A percentile compares a stretch with the other conserved stretches of the same genome.
These are phyloP conservation scores for Clarias platycephalus DNA, from an alignment of 2,797 vertebrate genomes.

Conservation along the genomic window DNA sequence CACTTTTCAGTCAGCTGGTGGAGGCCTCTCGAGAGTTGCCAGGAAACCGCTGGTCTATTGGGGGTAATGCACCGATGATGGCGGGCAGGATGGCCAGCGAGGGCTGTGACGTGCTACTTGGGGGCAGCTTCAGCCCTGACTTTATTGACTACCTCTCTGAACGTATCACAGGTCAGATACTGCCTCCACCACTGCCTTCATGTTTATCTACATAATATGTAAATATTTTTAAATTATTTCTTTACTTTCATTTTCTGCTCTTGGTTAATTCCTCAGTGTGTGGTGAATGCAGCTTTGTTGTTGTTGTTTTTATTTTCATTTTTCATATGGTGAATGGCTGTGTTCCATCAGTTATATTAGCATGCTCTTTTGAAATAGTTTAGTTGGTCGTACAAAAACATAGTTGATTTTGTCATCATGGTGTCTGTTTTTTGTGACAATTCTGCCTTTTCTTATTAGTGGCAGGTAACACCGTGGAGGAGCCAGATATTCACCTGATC, in stretches of 20 bases:
- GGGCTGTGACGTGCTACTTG: conserved; percentile 81
- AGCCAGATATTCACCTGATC: conserved; percentile 83
- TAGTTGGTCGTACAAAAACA: background rate
- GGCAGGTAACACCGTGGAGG: conserved; percentile 76
- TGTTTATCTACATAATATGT: background rate
- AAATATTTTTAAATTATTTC: background rate
- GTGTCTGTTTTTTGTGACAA: background rate
- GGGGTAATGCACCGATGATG: conserved; percentile 84
- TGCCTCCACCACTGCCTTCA: background rate
- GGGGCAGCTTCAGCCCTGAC: conserved; percentile 79
- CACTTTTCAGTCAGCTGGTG: conserved; percentile 78
- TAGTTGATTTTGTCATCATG: background rate
- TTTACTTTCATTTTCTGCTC: background rate
- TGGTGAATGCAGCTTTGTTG: background rate
- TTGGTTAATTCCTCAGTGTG: background rate
- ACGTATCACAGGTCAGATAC: conserved; percentile 74
- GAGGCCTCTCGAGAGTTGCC: conserved; percentile 78
- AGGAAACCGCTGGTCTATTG: conserved; percentile 81
- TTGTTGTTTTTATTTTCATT: too few species aligned
- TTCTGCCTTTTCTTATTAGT: conserved; percentile 64
- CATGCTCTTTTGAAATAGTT: background rate
- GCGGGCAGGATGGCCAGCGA: conserved; percentile 80
- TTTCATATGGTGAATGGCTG: background rate
- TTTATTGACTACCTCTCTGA: conserved; percentile 77
- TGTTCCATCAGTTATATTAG: background rate